Conservation (phyloP, 1,140 invertebrate species). For the Popillia japonica region DNA sequence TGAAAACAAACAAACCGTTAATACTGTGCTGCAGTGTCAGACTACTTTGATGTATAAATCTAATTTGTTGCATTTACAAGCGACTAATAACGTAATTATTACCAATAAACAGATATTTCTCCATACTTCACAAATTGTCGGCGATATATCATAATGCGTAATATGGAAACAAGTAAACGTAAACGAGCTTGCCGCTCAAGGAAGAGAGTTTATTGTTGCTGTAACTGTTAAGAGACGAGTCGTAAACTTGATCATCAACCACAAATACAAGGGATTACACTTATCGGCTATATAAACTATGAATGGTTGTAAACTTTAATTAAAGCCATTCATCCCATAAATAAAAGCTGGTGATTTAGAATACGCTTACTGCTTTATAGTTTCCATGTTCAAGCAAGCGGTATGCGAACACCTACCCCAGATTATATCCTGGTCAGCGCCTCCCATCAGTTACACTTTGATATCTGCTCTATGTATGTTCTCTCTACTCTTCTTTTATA, state of each 20-base stretch:
- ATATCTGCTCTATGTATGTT: no score
- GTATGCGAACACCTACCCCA: neutral
- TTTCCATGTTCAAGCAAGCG: neutral
- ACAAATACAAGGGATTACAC: neutral
- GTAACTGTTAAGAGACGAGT: neutral
- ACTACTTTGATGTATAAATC: no score
- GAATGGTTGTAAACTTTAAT: conserved; percentile 3
- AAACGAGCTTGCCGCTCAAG: neutral
- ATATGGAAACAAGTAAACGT: neutral
- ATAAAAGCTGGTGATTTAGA: neutral
- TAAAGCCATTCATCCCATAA: neutral
- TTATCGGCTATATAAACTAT: neutral
- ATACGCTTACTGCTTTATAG: neutral
- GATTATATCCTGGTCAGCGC: no score
- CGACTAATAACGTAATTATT: no score
- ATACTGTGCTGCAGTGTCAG: no score
- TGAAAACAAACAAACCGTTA: no score
- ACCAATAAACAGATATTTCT: no score
- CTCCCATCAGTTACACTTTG: no score
- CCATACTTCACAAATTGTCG: no score
- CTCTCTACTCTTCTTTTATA: no score
- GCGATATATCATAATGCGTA: no score
- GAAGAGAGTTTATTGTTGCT: neutral
- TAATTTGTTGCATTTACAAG: no score
- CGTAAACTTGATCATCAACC: conserved; percentile 10